Evolutionary conservation across 2,888 invertebrate genomes (phyloP).

Genomic region (Scaptomyza caliginosa): DNA sequence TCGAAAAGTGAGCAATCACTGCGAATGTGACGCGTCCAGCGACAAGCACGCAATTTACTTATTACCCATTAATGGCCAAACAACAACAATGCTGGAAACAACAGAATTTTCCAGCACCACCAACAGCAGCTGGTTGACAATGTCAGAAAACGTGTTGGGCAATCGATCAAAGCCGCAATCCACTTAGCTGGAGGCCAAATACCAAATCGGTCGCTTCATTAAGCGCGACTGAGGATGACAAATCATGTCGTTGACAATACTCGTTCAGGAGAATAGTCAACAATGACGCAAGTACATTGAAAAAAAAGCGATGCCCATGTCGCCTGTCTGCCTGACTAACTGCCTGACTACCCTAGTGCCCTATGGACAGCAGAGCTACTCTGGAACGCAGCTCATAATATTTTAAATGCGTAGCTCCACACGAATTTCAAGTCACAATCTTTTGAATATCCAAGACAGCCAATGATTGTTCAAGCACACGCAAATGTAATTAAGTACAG

Average conservation of each 20-base stretch:
- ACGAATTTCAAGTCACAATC: slow-evolving; percentile 33
- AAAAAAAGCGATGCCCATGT: slow-evolving; percentile 45
- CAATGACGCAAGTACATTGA: slow-evolving; percentile 60
- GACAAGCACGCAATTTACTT: slow-evolving; percentile 80
- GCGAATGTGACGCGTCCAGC: slow-evolving; percentile 64
- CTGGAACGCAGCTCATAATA: slow-evolving; percentile 45
- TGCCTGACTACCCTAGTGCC: slow-evolving; percentile 10
- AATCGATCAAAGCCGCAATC: slow-evolving; percentile 77
- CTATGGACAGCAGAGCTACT: slow-evolving; percentile 11
- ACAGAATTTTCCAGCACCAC: slow-evolving; percentile 2
- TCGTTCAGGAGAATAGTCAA: slow-evolving; percentile 50
- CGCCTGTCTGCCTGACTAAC: slow-evolving; percentile 23
- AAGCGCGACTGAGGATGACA: slow-evolving; percentile 66
- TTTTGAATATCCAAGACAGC: slow-evolving; percentile 29
- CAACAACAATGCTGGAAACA: slow-evolving; percentile 32
- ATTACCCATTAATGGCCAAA: slow-evolving; percentile 78
- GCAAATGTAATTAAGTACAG: slow-evolving; percentile 80
- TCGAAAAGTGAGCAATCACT: slow-evolving; percentile 79
- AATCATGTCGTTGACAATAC: slow-evolving; percentile 78
- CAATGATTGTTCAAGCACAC: slow-evolving; percentile 66
- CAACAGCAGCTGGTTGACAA: slow-evolving; percentile 23
- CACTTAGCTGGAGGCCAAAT: slow-evolving; percentile 20
- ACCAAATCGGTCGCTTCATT: slow-evolving; percentile 59
- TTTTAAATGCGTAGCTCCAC: slow-evolving; percentile 50
- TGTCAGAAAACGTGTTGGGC: slow-evolving; percentile 59